Base-by-base conservation (phyloP, 1,140 invertebrate genomes). In the Pseudomyrmex concolor region DNA sequence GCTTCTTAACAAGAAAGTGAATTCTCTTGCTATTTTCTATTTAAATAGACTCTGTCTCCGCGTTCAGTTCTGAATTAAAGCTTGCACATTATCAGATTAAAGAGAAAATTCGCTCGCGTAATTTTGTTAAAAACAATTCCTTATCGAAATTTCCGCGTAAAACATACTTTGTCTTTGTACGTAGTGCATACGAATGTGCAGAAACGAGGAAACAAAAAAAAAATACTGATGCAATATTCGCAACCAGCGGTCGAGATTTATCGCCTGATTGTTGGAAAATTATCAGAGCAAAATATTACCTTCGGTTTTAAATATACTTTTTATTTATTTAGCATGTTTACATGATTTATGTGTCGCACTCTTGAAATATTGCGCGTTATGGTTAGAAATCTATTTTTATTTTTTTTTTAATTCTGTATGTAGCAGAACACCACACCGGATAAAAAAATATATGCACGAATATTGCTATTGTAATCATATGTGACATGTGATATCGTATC, bases 191-290 rank as follows among this genome's bases (percentile, higher is more conserved):
- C 54, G 22, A 17, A 70, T 13, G 34, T 7, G 5, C 7, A 48
- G 22, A 67, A 48, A 25, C 13, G 9, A 48, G 34, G 64, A 7
- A 19, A 77, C 48, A n/a, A 19, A 77, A 62, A 63, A 62, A 50
- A 19, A 59, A 10, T 8, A 67, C 19, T 25, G 19, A 15, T 10
- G 5, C 34, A 12, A 8, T 45, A 9, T 2, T 25, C 13, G 50
- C 62, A 51, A 64, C 4, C 25, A 10, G 13, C 15, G 55, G 15
- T 17, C 54, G 43, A 70, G 43, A 80, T 80, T 80, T 80, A 80
- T 80, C 25, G 54, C 13, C 10, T 13, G 13, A 71, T 71, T 80
- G 66, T 80, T 80, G 22, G 59, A 80, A 71, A 80, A 34, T 8
- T 19, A 48, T 12, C 48, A 45, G 59, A 59, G 64, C 48, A 57